Evolutionary conservation across 2,888 invertebrate genomes (phyloP).

Genomic region (Patella ulyssiponensis): DNA sequence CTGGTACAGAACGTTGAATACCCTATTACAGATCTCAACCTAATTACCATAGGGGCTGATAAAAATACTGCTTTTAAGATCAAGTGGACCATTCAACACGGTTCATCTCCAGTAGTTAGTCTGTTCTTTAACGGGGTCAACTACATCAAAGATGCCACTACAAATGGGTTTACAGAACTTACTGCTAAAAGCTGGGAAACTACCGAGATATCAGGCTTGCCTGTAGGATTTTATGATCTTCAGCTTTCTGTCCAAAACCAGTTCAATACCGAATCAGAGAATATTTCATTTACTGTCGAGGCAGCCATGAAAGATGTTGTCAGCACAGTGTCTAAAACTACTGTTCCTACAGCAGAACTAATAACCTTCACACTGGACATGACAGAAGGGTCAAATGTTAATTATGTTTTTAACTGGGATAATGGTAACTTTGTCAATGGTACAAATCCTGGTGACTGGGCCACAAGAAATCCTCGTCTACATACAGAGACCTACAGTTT

Average conservation of each 20-base stretch:
- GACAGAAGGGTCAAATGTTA: constrained; percentile 49
- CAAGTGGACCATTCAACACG: constrained; percentile 41
- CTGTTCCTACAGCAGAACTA: constrained; percentile 26
- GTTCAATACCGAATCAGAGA: constrained; percentile 31
- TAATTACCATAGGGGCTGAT: constrained; percentile 47
- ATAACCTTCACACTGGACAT: constrained; percentile 43
- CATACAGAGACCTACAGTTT: constrained; percentile 40
- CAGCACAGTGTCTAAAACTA: constrained; percentile 26
- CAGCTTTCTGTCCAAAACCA: constrained; percentile 37
- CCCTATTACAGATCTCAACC: constrained; percentile 48
- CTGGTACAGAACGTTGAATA: constrained; percentile 46
- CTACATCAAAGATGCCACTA: constrained; percentile 12
- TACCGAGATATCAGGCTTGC: constrained; percentile 10
- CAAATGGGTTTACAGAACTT: constrained; percentile 10
- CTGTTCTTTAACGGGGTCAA: constrained; percentile 39
- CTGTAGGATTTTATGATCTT: constrained; percentile 28
- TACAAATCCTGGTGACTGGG: constrained; percentile 34
- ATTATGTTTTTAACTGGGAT: constrained; percentile 37
- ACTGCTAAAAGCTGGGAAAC: constrained; percentile 29
- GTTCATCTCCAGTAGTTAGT: constrained; percentile 42
- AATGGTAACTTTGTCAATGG: constrained; percentile 34
- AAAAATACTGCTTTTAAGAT: constrained; percentile 37
- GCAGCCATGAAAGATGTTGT: constrained; percentile 35
- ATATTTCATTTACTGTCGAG: constrained; percentile 38
- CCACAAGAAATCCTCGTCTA: constrained; percentile 10